Conservation (phyloP, 2,797 vertebrate species). For the Hafferia zeledoni region DNA sequence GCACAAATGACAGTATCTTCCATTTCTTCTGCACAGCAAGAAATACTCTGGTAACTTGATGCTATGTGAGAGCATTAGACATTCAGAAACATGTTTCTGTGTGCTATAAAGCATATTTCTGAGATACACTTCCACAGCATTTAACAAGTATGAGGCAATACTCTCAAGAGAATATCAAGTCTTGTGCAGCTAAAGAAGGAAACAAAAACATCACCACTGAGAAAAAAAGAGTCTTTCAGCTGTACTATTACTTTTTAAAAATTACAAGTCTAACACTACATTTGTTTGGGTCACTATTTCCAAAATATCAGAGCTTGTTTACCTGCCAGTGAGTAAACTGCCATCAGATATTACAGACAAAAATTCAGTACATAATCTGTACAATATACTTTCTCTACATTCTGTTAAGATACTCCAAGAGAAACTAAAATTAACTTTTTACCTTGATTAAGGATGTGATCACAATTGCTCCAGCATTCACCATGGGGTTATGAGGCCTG, state of each 20-base stretch:
- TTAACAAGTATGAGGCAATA: neutral
- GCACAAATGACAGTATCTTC: neutral
- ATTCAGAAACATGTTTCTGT: neutral
- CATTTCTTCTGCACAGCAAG: neutral
- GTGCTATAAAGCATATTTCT: neutral
- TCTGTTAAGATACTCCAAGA: neutral
- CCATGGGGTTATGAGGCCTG: conserved; percentile 99
- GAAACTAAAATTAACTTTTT: conserved; percentile 75
- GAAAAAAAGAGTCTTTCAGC: neutral
- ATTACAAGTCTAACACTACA: neutral
- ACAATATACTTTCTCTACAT: neutral
- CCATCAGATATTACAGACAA: neutral
- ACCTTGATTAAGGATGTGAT: conserved; percentile 98
- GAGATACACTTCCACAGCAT: neutral
- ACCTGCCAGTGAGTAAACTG: neutral
- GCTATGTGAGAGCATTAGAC: neutral
- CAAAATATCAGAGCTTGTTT: neutral
- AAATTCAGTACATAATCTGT: neutral
- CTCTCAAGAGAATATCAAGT: neutral
- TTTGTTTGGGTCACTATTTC: neutral
- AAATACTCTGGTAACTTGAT: neutral
- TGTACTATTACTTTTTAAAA: neutral
- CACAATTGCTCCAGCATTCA: conserved; percentile 97
- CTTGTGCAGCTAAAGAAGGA: neutral
- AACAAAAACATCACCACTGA: neutral